Base-by-base conservation (phyloP, 2,888 invertebrate species). In the Frankliniella intonsa region DNA sequence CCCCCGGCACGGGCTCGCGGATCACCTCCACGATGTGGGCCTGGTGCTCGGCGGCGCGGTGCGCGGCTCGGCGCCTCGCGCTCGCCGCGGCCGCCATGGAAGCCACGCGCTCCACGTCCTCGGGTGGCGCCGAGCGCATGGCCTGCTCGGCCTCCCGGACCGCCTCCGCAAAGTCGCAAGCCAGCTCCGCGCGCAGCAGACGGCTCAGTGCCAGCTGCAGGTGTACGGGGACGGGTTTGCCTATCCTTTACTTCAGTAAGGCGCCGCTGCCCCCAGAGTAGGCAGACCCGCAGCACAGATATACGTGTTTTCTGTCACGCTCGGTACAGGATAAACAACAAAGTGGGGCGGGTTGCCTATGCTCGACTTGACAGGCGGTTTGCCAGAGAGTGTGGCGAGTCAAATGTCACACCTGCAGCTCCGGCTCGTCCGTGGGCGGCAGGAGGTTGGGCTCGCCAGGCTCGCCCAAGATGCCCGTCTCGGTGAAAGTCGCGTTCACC, bases 11-110 rank as follows among this genome's bases (percentile, higher is more conserved):
- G 22, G 69, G 69, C 69, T 69, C 22, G 22, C 69, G n/a, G 69
- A 69, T 69, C 22, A 69, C 69, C 22, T 69, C 69, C 22, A 69
- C 69, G 22, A 69, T 69, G 69, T 69, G 69, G 22, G 69, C 22
- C 2, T 69, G 22, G 22, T 69, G 69, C n/a, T 19, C 69, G n/a
- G 69, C 69, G 1, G 69, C 69, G 69, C 69, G 69, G 0, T 69
- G 69, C 22, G 69, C n/a, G 9, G 69, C 69, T 22, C 69, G 69
- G 22, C 69, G 69, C 69, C 69, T n/a, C 22, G 69, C 69, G 69
- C 69, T 69, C 9, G 69, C 69, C 69, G n/a, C 22, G 69, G 69
- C 69, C 7, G 69, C 69, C 10, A 22, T 69, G 22, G n/a, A 5
- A 8, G 69, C 69, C 22, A 69, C 69, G 69, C 10, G 69, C 69